Percentiles rank a stretch among this genome's conserved stretches.
Conservation (phyloP, 2,113 vertebrate species). For the Nesogale talazaci region DNA sequence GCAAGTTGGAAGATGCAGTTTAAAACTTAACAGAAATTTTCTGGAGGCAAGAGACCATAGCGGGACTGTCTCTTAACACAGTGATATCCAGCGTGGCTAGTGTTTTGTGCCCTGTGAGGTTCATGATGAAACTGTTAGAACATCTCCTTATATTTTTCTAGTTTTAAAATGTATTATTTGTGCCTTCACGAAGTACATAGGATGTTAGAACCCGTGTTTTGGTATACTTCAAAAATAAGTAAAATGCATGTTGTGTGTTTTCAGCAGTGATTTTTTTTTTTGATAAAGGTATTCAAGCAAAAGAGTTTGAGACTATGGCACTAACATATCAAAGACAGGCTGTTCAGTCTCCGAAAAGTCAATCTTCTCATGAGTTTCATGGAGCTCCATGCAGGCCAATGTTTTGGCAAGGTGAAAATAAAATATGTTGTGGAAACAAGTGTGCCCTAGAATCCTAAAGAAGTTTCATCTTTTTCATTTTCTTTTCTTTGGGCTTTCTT, state of each 20-base stretch:
- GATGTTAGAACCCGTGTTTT: not conserved
- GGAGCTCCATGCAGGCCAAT: not conserved
- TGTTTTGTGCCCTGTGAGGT: not conserved
- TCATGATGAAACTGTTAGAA: not conserved
- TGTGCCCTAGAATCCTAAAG: conserved; percentile 6
- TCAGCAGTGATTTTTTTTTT: conserved; percentile 22
- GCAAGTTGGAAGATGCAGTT: no score
- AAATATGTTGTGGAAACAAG: conserved; percentile 50
- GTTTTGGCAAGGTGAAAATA: conserved; percentile 41
- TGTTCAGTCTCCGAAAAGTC: not conserved
- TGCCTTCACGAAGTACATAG: not conserved
- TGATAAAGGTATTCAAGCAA: not conserved
- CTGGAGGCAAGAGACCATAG: no score
- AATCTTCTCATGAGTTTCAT: not conserved
- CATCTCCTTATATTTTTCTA: not conserved
- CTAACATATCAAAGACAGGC: not conserved
- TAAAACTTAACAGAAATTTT: no score
- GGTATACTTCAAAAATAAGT: conserved; percentile 16
- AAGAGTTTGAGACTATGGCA: not conserved
- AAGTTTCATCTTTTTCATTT: not conserved
- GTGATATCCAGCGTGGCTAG: no score
- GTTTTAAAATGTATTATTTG: not conserved
- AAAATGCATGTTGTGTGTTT: not conserved
- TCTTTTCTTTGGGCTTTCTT: conserved; percentile 42
- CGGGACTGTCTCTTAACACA: no score